These are phyloP conservation scores for Dasysyrphus tricinctus DNA, from an alignment of 2,888 invertebrate genomes.

Conservation along the genomic window DNA sequence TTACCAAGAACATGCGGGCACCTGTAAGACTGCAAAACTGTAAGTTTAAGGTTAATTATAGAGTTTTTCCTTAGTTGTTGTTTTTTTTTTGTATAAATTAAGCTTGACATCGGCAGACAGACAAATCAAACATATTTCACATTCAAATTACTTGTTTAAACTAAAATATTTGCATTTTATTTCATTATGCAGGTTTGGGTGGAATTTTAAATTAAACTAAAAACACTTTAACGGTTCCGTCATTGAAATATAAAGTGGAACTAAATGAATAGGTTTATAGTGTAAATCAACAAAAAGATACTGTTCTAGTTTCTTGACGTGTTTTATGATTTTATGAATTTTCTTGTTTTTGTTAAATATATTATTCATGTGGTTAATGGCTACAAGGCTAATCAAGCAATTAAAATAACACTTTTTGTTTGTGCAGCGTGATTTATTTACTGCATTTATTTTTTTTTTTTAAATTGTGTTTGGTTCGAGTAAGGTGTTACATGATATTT, in stretches of 20 bases:
- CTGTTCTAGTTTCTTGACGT: conserved; percentile 49
- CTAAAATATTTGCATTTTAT: conserved; percentile 47
- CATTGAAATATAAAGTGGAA: conserved; percentile 4
- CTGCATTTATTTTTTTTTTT: background rate
- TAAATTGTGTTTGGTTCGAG: conserved; percentile 10
- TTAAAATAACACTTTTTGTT: conserved; percentile 43
- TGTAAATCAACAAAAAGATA: background rate
- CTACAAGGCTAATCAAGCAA: conserved; percentile 60
- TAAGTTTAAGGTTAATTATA: conserved; percentile 70
- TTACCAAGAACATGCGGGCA: conserved; percentile 42
- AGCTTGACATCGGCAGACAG: conserved; percentile 5
- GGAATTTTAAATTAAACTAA: conserved; percentile 4
- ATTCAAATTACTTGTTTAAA: conserved; percentile 21
- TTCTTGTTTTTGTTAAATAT: background rate
- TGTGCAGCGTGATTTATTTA: conserved; percentile 46
- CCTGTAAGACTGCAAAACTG: conserved; percentile 13
- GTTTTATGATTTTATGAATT: background rate
- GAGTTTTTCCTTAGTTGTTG: background rate
- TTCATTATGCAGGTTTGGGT: conserved; percentile 17
- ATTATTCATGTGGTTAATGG: conserved; percentile 48
- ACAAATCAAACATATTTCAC: conserved; percentile 29
- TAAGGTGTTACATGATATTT: conserved; percentile 64
- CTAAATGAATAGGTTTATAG: background rate
- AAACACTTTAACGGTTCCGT: conserved; percentile 3
- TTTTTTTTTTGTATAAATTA: conserved; percentile 13